Percentiles rank a stretch among this genome's conserved stretches.
Evolutionary conservation across 2,888 invertebrate species (phyloP).

Genomic region (Trichacis sp.): DNA sequence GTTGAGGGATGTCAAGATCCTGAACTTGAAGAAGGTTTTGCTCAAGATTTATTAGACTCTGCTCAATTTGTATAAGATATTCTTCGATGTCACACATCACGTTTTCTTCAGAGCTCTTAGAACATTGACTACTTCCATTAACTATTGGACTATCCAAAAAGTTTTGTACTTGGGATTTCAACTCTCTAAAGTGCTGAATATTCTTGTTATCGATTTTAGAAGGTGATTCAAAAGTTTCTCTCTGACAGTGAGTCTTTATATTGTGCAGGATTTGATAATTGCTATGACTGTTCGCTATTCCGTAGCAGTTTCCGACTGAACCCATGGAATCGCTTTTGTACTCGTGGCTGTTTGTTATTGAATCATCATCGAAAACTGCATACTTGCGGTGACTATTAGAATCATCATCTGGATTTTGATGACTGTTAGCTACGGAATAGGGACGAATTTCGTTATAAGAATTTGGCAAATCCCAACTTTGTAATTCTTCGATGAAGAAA

Average conservation of each 20-base stretch:
- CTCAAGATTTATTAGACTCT: conserved; percentile 59
- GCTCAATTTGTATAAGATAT: conserved; percentile 60
- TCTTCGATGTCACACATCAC: conserved; percentile 57
- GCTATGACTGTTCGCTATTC: conserved; percentile 58
- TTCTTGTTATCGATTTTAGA: background rate
- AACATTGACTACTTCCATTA: conserved; percentile 26
- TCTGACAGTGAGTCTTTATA: conserved; percentile 43
- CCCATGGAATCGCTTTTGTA: conserved; percentile 42
- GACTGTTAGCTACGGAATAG: conserved; percentile 46
- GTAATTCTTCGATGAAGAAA: conserved; percentile 32
- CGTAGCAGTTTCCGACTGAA: conserved; percentile 46
- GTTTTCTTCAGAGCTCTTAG: conserved; percentile 43
- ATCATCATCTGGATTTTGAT: conserved; percentile 44
- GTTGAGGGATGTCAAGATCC: conserved; percentile 57
- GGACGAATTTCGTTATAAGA: conserved; percentile 31
- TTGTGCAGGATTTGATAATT: conserved; percentile 56
- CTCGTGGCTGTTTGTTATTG: conserved; percentile 54
- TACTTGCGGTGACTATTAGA: conserved; percentile 48
- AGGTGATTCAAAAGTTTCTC: background rate
- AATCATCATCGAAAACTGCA: conserved; percentile 38
- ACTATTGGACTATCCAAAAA: conserved; percentile 14
- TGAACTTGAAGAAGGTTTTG: conserved; percentile 60
- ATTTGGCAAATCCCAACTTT: conserved; percentile 14
- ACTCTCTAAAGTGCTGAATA: conserved; percentile 14
- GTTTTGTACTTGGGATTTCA: conserved; percentile 3